Evolutionary conservation across 2,888 invertebrate species (phyloP).

Genomic region (Tiliacea aurago): DNA sequence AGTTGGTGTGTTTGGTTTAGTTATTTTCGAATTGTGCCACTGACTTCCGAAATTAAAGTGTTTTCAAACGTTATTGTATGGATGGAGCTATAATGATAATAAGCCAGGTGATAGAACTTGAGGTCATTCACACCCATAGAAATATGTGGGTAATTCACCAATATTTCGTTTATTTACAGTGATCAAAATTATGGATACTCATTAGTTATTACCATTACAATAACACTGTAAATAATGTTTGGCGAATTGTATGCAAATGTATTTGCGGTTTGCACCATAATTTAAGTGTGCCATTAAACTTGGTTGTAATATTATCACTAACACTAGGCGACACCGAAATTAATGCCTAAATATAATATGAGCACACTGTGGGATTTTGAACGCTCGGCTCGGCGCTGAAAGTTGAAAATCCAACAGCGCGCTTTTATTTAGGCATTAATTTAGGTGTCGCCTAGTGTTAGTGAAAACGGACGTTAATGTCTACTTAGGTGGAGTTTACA

Average conservation of each 20-base stretch:
- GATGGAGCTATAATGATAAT: conserved; percentile 22
- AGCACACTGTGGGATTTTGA: background rate
- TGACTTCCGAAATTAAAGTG: too few species aligned
- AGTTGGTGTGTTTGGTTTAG: too few species aligned
- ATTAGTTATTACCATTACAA: conserved; percentile 27
- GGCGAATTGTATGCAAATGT: background rate
- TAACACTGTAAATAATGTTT: conserved; percentile 12
- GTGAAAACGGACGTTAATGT: background rate
- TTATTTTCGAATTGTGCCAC: too few species aligned
- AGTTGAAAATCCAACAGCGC: background rate
- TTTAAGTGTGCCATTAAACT: background rate
- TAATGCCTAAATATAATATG: background rate
- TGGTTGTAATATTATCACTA: background rate
- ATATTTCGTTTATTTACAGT: background rate
- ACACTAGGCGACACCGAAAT: background rate
- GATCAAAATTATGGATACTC: too few species aligned
- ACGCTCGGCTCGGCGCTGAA: background rate
- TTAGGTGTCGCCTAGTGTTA: background rate
- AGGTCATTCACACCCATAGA: conserved; percentile 53
- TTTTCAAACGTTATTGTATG: conserved; percentile 1
- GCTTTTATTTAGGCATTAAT: background rate
- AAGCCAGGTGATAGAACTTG: conserved; percentile 36
- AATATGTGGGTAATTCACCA: too few species aligned
- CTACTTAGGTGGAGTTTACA: conserved; percentile 20
- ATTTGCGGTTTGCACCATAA: background rate